These are phyloP conservation scores for Tetanocera ferruginea DNA, from an alignment of 2,888 invertebrate species.

Conservation along the genomic window DNA sequence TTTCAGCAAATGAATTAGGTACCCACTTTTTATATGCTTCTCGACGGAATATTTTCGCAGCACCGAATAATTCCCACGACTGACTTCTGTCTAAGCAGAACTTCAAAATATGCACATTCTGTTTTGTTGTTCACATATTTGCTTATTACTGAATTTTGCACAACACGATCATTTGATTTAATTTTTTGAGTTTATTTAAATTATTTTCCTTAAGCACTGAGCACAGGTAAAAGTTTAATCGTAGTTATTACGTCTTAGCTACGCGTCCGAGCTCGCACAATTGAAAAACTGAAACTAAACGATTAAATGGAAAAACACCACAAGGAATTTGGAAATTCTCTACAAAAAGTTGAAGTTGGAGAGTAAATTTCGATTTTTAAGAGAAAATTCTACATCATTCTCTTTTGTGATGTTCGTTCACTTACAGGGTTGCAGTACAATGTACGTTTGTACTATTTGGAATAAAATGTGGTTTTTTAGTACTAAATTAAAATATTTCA, in stretches of 20 bases:
- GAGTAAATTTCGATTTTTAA: neutral
- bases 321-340: constrained; percentile 23
- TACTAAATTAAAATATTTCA: too few relatives aligned
- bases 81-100: too few relatives aligned
- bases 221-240: too few relatives aligned
- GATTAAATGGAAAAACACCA: constrained; percentile 21
- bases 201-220: too few relatives aligned
- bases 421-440: neutral
- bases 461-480: too few relatives aligned
- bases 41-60: neutral
- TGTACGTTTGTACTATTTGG: too few relatives aligned
- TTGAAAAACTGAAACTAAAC: constrained; percentile 37
- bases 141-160: neutral
- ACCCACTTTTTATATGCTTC: neutral
- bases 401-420: neutral
- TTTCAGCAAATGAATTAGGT: neutral
- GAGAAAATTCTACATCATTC: neutral
- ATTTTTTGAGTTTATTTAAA: neutral
- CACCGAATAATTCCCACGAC: too few relatives aligned
- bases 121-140: neutral
- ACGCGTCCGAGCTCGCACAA: constrained; percentile 48
- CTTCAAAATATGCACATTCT: neutral
- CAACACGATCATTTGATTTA: neutral
- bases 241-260: constrained; percentile 46
- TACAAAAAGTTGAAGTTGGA: constrained; percentile 13